Percentiles rank a stretch among this genome's conserved stretches.
These are phyloP conservation scores for Temnothorax nylanderi DNA, from an alignment of 1,140 invertebrate species.

Conservation along the genomic window DNA sequence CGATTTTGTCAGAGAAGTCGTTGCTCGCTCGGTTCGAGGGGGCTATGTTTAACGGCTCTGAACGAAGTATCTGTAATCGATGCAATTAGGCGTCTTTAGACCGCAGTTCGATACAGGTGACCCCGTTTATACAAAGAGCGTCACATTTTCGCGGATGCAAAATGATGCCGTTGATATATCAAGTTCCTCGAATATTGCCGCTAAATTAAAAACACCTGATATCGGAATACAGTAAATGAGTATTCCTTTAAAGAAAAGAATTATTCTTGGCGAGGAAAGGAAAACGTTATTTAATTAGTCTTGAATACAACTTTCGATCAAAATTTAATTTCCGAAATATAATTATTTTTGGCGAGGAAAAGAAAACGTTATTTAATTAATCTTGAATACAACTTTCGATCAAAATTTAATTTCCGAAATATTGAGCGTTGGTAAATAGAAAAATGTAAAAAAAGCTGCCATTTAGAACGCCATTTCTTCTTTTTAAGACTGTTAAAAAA, in stretches of 20 bases:
- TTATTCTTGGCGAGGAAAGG: neutral
- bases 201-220: conserved; percentile 5
- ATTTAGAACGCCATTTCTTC: neutral
- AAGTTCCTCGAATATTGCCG: neutral
- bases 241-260: neutral
- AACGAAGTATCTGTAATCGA: conserved; percentile 51
- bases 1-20: conserved; percentile 40
- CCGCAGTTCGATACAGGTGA: neutral
- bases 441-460: neutral
- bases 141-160: neutral
- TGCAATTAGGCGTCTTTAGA: conserved; percentile 44
- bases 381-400: neutral
- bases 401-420: neutral
- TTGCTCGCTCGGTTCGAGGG: conserved; percentile 24
- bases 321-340: neutral
- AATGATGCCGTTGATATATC: neutral
- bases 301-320: neutral
- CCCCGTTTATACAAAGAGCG: neutral
- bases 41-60: conserved; percentile 37
- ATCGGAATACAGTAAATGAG: neutral
- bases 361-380: neutral
- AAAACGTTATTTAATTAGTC: neutral
- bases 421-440: neutral
- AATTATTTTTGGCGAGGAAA: neutral
- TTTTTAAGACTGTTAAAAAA: neutral